Conservation (phyloP, 2,113 vertebrate genomes). For the Aldabrachelys gigantea region DNA sequence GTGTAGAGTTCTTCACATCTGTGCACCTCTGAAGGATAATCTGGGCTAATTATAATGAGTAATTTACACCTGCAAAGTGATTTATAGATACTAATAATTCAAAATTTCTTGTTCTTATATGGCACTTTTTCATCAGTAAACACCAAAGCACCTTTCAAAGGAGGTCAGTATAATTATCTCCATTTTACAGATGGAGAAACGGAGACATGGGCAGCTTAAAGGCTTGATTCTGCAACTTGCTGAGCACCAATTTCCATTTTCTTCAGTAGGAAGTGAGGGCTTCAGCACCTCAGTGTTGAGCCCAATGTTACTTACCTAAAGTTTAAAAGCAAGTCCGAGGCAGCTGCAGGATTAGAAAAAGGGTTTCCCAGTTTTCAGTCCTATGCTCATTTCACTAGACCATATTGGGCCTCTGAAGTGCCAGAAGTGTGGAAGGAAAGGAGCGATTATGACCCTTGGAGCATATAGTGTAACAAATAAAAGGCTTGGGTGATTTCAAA, state of each 20-base stretch:
- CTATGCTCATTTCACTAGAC: constrained; percentile 43
- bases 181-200: not conserved
- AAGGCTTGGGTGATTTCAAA: constrained; percentile 68
- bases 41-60: not conserved
- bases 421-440: constrained; percentile 57
- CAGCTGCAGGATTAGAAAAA: constrained; percentile 32
- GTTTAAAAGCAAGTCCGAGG: constrained; percentile 44
- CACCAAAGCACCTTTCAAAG: not conserved
- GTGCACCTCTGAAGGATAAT: not conserved
- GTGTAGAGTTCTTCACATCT: constrained; percentile 1
- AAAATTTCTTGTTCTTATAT: not conserved
- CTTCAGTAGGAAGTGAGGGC: not conserved
- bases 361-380: constrained; percentile 34
- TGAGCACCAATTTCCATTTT: not conserved
- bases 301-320: constrained; percentile 6
- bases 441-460: constrained; percentile 70
- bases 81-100: not conserved
- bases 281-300: not conserved
- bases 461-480: constrained; percentile 60
- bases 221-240: not conserved
- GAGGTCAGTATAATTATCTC: accelerated
- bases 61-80: not conserved
- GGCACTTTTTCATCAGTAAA: not conserved
- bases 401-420: constrained; percentile 42
- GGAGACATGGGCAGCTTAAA: not conserved